Base-by-base conservation (phyloP, 2,888 invertebrate genomes). In the Gnatocerus cornutus region DNA sequence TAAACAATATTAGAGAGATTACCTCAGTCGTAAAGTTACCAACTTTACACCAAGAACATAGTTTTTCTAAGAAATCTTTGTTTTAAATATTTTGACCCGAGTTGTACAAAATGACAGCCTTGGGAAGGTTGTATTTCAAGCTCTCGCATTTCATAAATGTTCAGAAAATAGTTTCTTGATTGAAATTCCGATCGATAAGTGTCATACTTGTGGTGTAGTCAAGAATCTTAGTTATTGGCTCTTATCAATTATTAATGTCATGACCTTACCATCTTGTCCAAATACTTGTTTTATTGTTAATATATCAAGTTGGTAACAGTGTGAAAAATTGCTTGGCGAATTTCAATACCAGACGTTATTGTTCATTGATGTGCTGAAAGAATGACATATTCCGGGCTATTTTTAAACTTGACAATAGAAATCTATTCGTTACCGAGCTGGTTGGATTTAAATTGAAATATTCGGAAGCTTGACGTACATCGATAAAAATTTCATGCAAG, bases 121-220 rank as follows among this genome's bases (percentile, higher is more conserved):
- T 21, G 2, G 21, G 21, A 21, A 21, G 21, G 21, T 21, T 21
- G 21, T 21, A 21, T 21, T 21, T 21, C 21, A 21, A 21, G 21
- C 4, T 4, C 21, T 1, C 21, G 21, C 21, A n/a, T n/a, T 21
- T 21, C 21, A 21, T 21, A 21, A 21, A 21, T 21, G 21, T 21
- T 21, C 21, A 21, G 21, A 21, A 21, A 53, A 65, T 65, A 65
- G 65, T 65, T 65, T 45, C 65, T 65, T 67, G 58, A 58, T 67
- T 67, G 66, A 67, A 67, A 67, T 67, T 67, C 66, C 66, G 43
- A 39, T 67, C 66, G 52, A 67, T 65, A 56, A 65, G 29, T 67
- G 59, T 67, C 67, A 59, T 59, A 43, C 29, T 59, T 67, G 67
- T 58, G 59, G 67, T 50, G 12, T 29, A 10, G 37, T 2, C 59